Base-by-base conservation (phyloP, 92 coral and sea anemone species). In the Zoanthus sansibaricus region DNA sequence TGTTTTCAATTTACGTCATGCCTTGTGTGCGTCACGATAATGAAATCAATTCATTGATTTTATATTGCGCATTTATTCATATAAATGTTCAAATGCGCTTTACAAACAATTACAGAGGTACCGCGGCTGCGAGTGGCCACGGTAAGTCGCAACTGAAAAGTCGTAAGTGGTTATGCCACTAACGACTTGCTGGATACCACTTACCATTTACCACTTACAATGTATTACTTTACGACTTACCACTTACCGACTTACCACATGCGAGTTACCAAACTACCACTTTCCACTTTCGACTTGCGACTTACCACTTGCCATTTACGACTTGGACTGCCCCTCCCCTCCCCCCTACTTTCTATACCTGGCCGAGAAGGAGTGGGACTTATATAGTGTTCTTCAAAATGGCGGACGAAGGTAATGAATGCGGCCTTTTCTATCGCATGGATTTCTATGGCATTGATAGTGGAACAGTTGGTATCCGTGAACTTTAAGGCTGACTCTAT, bases 401-500 rank as follows among this genome's bases (percentile, higher is more conserved):
- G 58, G 58, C 66, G 66, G 66, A 58, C 66, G 66, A 58, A 58
- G 66, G 66, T 58, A 58, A 58, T 58, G 66, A 58, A 58, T 58
- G 66, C 66, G 55, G 55, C 55, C 66, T 58, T 58, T 58, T 17
- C 66, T 58, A 58, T 58, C 66, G 66, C 66, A 58, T 58, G 66
- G 66, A 58, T 58, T 58, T 58, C 66, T 58, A 58, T 58, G 66
- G 66, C 66, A 58, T 58, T 13, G 66, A 58, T 58, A 58, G 66
- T 58, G 66, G 66, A 58, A 58, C 66, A 58, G 66, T 58, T 58
- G 66, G 66, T 58, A 58, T 58, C 66, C 66, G 66, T 58, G 66
- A 58, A 58, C 66, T 58, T 58, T 58, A 58, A 58, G 66, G 66
- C 66, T 58, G 66, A 58, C 66, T 58, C 66, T 58, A 58, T 58